These are phyloP conservation scores for Bombus impatiens DNA, from an alignment of 1,140 invertebrate genomes.

Conservation along the genomic window DNA sequence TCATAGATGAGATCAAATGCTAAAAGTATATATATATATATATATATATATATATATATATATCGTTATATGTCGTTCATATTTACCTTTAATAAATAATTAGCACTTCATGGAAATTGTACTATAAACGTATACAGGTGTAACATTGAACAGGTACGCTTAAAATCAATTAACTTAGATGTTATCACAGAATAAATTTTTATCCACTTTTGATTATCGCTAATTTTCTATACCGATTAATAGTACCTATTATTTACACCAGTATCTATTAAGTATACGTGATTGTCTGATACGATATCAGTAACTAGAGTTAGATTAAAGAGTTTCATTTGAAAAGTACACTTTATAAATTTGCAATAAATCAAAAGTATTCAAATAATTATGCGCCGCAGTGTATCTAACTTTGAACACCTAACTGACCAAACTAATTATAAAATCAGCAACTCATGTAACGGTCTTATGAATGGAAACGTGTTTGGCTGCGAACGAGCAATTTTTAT, in stretches of 20 bases:
- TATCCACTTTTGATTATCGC: too few relatives aligned
- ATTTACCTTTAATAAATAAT: not conserved
- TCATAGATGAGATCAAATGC: not conserved
- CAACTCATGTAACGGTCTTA: not conserved
- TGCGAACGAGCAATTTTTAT: not conserved
- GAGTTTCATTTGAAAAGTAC: not conserved
- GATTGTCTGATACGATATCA: not conserved
- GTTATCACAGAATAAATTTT: not conserved
- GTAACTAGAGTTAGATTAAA: not conserved
- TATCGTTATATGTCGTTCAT: not conserved
- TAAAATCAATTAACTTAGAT: not conserved
- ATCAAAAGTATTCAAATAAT: not conserved
- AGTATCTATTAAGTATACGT: not conserved
- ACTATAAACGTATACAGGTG: rapidly evolving
- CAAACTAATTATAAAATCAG: not conserved
- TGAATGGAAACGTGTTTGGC: not conserved
- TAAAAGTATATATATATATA: not conserved
- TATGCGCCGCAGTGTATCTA: not conserved
- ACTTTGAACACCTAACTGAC: not conserved
- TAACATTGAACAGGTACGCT: not conserved
- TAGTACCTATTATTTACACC: not conserved
- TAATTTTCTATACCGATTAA: not conserved
- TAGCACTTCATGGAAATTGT: too few relatives aligned
- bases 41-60: not conserved
- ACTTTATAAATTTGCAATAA: not conserved